Evolutionary conservation across 2,113 vertebrate species (phyloP).

Genomic region (Paradoxurus hermaphroditus): DNA sequence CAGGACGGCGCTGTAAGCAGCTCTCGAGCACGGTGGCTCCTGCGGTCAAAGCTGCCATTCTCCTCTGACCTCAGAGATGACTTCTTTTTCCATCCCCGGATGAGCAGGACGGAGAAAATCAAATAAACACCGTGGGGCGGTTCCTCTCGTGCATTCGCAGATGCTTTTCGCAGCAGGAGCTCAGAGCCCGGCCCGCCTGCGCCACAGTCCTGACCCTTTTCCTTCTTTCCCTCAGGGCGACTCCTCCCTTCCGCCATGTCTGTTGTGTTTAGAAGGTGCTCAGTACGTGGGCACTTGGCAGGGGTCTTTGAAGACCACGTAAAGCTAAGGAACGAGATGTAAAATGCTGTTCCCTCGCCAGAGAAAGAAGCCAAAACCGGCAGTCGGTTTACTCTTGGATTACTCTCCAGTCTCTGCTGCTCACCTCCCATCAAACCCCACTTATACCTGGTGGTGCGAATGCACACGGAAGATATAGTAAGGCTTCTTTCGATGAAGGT

Average conservation of each 20-base stretch:
- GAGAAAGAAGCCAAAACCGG: background rate
- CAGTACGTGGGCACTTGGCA: background rate
- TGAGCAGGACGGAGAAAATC: background rate
- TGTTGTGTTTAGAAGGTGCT: background rate
- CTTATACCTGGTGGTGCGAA: background rate
- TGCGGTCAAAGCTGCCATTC: background rate
- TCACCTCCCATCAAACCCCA: background rate
- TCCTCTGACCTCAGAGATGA: background rate
- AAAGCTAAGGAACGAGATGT: constrained; percentile 6
- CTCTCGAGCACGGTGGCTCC: background rate
- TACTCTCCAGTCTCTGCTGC: background rate
- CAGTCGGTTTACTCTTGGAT: background rate
- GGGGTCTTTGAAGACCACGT: constrained; percentile 7
- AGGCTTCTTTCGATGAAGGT: background rate
- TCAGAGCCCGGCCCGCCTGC: background rate
- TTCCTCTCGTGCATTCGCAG: no score
- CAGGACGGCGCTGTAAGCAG: background rate
- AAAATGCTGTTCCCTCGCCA: background rate
- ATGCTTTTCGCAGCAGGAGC: background rate
- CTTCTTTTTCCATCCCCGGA: background rate
- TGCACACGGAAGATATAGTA: background rate
- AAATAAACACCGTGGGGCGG: accelerated
- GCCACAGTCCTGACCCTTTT: background rate
- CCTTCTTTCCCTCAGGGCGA: background rate
- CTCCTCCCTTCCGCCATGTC: background rate